These are phyloP conservation scores for Crotalus horridus DNA, from an alignment of 2,113 vertebrate genomes.

Conservation along the genomic window DNA sequence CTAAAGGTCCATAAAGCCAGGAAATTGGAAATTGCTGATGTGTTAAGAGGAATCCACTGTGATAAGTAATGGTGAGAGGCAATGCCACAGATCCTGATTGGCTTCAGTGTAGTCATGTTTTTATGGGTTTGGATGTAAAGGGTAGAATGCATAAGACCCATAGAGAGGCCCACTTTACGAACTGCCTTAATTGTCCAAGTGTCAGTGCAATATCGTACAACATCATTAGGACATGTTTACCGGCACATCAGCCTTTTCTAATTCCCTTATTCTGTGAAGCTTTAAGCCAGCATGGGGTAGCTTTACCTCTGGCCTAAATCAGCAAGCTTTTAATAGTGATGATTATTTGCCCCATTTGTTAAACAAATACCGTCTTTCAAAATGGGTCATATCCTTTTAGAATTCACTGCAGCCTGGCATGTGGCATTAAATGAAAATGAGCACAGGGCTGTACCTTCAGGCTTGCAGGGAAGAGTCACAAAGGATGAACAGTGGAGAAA, in stretches of 20 bases:
- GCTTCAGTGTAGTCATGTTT: neutral
- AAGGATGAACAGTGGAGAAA: neutral
- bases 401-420: neutral
- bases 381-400: neutral
- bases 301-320: neutral
- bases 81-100: neutral
- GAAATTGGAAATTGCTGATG: neutral
- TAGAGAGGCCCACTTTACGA: neutral
- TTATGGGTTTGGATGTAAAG: neutral
- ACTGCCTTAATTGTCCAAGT: neutral
- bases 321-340: neutral
- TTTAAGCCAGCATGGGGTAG: neutral
- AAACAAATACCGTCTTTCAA: neutral
- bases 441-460: neutral
- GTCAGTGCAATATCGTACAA: neutral
- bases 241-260: neutral
- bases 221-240: neutral
- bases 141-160: neutral
- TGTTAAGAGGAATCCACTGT: neutral
- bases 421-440: neutral
- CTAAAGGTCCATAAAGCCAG: neutral
- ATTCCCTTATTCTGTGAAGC: neutral
- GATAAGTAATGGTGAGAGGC: neutral
- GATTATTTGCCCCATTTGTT: neutral
- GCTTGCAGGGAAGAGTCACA: neutral